Conservation (phyloP, 2,888 invertebrate genomes). For the Pachymerium ferrugineum region DNA sequence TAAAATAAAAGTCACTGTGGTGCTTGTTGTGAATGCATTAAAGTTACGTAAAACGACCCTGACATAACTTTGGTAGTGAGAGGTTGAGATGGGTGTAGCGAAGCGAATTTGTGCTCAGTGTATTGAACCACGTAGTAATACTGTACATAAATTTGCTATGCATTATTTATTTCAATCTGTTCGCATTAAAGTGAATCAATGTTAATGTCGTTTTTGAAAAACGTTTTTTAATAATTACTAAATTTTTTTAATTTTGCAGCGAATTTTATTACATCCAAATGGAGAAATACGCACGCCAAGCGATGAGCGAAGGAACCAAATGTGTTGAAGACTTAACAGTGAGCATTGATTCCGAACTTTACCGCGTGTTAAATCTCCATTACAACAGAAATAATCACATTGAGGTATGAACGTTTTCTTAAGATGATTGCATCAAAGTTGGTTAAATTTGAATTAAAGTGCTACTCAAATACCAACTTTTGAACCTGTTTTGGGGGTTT, state of each 20-base stretch:
- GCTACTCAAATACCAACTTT: background rate
- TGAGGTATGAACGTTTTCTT: conserved; percentile 61
- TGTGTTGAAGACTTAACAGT: conserved; percentile 89
- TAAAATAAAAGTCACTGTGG: background rate
- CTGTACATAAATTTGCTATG: conserved; percentile 22
- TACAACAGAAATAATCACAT: conserved; percentile 97
- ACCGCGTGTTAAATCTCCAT: conserved; percentile 95
- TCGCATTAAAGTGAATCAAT: conserved; percentile 18
- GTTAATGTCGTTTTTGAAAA: background rate
- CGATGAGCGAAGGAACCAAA: conserved; percentile 92
- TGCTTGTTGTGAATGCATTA: background rate
- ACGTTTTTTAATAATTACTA: background rate
- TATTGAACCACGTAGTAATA: conserved; percentile 20
- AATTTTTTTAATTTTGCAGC: conserved; percentile 59
- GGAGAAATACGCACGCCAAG: conserved; percentile 99
- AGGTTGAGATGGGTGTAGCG: conserved; percentile 5
- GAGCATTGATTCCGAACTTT: conserved; percentile 91
- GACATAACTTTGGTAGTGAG: conserved; percentile 16
- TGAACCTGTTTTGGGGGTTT: background rate
- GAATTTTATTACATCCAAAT: conserved; percentile 99
- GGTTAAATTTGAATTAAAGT: background rate
- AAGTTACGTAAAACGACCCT: conserved; percentile 9
- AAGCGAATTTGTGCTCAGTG: conserved; percentile 25
- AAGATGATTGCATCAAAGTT: background rate
- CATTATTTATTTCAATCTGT: conserved; percentile 22